Evolutionary conservation across 2,797 vertebrate genomes (phyloP).

Genomic region (Octomys mimax): DNA sequence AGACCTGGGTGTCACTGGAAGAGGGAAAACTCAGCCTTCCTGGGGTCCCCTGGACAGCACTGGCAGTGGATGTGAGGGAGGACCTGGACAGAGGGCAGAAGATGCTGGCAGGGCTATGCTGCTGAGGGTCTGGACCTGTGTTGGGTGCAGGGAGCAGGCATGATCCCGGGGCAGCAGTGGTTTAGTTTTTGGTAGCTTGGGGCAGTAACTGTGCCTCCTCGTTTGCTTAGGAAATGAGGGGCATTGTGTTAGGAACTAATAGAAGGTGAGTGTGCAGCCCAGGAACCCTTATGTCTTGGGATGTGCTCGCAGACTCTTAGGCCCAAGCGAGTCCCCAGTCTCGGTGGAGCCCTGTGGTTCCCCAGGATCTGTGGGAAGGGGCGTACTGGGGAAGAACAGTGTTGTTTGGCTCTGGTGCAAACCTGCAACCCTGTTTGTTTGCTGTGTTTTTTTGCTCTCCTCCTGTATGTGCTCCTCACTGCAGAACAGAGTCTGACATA

Average conservation of each 20-base stretch:
- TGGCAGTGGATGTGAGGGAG: neutral
- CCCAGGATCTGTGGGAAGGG: accelerated
- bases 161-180: neutral
- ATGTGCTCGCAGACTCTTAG: accelerated
- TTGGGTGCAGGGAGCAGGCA: neutral
- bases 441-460: neutral
- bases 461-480: neutral
- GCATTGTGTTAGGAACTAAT: neutral
- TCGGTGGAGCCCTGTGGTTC: neutral
- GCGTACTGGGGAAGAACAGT: accelerated
- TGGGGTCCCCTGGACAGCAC: accelerated
- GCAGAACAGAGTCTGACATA: neutral
- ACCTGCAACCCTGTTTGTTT: neutral
- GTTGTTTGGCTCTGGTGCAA: neutral
- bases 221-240: neutral
- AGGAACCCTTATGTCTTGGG: accelerated
- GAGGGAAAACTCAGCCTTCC: neutral
- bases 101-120: neutral
- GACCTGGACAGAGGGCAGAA: accelerated
- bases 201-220: accelerated
- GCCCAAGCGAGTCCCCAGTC: neutral
- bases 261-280: accelerated
- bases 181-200: neutral
- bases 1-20: neutral
- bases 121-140: accelerated